These are phyloP conservation scores for Coreoperca whiteheadi DNA, from an alignment of 2,113 vertebrate genomes.

Conservation along the genomic window DNA sequence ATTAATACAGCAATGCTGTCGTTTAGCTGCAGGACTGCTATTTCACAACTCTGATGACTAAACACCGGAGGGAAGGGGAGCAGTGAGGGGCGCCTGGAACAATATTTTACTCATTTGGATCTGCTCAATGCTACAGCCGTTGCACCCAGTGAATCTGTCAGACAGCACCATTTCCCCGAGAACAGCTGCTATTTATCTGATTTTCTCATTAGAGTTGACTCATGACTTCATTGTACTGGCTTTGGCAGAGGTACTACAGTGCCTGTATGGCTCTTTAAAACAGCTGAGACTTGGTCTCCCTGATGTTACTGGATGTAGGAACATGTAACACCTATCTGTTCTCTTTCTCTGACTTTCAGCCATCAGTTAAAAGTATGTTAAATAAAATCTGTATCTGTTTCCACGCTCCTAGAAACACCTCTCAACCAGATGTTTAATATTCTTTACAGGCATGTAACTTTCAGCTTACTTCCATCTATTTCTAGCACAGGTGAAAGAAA, in stretches of 20 bases:
- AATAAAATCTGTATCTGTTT: neutral
- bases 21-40: constrained; percentile 88
- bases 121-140: constrained; percentile 81
- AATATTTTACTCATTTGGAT: constrained; percentile 92
- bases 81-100: constrained; percentile 82
- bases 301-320: constrained; percentile 53
- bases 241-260: constrained; percentile 74
- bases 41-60: constrained; percentile 90
- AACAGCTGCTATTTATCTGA: constrained; percentile 87
- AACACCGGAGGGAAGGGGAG: constrained; percentile 83
- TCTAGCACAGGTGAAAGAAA: constrained; percentile 42
- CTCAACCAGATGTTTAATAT: constrained; percentile 30
- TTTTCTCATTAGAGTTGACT: constrained; percentile 88
- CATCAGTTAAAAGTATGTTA: neutral
- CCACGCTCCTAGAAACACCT: neutral
- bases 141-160: constrained; percentile 88
- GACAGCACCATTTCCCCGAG: constrained; percentile 77
- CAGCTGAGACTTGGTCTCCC: constrained; percentile 51
- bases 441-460: constrained; percentile 13
- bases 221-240: constrained; percentile 81
- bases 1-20: constrained; percentile 91
- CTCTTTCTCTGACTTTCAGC: constrained; percentile 19
- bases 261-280: constrained; percentile 64
- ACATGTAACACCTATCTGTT: constrained; percentile 33
- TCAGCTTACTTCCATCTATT: constrained; percentile 10